Evolutionary conservation across 2,888 invertebrate genomes (phyloP), one percentile per base, ranked within the genome.

Genomic region (Trichogramma dendrolimi): DNA sequence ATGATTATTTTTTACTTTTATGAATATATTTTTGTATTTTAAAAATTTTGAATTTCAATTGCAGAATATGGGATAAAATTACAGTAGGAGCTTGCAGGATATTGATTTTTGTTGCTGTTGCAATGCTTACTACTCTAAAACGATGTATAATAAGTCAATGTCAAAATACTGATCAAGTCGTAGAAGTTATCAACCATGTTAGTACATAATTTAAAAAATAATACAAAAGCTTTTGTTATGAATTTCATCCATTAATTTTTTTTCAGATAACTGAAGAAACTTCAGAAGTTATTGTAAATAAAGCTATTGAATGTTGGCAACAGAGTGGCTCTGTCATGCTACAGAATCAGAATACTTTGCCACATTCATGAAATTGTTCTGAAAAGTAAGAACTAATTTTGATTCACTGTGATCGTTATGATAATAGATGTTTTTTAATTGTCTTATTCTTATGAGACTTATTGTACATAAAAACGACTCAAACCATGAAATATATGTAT

Each of bases 1-100:
- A 53, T 39, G n/a, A 50, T 55, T 41, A 53, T 39, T 5, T 58
- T 58, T 56, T 58, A 14, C 51, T 54, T 54, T 7, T 39, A 58
- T n/a, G 11, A 60, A 53, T n/a, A 8, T 41, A 40, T 43, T n/a
- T 55, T 49, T 1, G 27, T 3, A 49, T 42, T 39, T 51, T 46
- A 4, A 44, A 61, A 58, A 46, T 49, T 7, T 11, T 61, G 51
- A 10, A 55, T 48, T 51, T 57, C 49, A 39, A 52, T 59, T 83
- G 71, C 69, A 92, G 92, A 75, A 88, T 94, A 67, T 94, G 93
- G 92, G 94, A 94, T 76, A 93, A 93, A 80, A 81, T 94, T 43
- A 88, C 91, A 73, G 92, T 91, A 48, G 93, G 94, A 4, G 92
- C 92, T 0, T 87, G 87, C 47, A 90, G 89, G 80, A 90, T 94